Evolutionary conservation across 2,888 invertebrate species (phyloP), one percentile per base, ranked within the genome.

Genomic region (Lypha dubia): DNA sequence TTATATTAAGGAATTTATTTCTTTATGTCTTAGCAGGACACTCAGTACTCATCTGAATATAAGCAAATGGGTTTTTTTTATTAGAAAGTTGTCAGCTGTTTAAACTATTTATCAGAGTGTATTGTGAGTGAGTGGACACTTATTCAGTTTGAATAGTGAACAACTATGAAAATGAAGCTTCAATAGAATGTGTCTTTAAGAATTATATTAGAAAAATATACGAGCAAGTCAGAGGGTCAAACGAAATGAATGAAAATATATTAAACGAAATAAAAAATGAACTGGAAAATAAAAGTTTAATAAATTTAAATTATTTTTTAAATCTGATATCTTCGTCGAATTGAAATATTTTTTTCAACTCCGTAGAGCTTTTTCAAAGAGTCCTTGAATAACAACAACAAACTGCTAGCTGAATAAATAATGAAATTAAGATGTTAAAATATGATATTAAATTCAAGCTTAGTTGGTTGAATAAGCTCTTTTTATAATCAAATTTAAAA

Each of bases 71-170:
- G 6, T 51, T 11, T 11, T 38, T 28, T 60, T 49, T 46, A 35
- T 53, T 73, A 46, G 4, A 70, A 73, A 63, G 32, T 38, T 70
- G 74, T 63, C 74, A 83, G 63, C 73, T 83, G 83, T 68, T 68
- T 46, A 58, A 83, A 56, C 67, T 83, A 77, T 73, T 73, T 67
- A 67, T 46, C 56, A 44, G 56, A 15, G 46, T 8, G 13, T 38
- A 28, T 46, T 79, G 53, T 44, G 17, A 62, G 24, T 11, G n/a
- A 38, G 24, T 24, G 24, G 15, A 62, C 32, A 51, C 32, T 60
- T 28, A 49, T 49, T 17, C 0, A 28, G 38, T 17, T 35, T 60
- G 22, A 63, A 32, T 53, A 51, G 9, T 74, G 46, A 8, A 67
- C 35, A 51, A 35, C 32, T 51, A 35, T 8, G 20, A 32, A 22